phyloP scores from a whole-genome alignment of 2,888 invertebrate species.

The Hecatera dysodea region DNA sequence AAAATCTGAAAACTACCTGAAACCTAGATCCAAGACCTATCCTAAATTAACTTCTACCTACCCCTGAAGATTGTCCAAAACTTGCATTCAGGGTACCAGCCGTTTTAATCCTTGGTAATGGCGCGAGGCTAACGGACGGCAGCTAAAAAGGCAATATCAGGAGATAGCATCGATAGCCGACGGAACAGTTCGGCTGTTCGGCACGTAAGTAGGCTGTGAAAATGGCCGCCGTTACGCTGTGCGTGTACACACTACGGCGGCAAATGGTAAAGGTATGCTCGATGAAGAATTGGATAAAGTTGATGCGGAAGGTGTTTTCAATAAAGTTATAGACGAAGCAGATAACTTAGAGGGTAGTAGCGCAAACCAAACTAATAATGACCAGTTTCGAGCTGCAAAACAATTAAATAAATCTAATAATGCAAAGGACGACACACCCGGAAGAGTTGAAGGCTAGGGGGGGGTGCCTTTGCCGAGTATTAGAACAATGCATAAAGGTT shows the following conservation, averaged over 20 bases:
- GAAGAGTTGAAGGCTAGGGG: too few species aligned
- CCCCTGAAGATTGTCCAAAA: constrained; percentile 15
- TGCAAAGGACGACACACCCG: background rate
- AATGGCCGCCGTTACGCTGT: constrained; percentile 68
- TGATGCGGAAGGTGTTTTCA: background rate
- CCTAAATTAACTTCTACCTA: constrained; percentile 16
- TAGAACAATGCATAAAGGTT: background rate
- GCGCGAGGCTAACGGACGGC: constrained; percentile 67
- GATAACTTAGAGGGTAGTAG: background rate
- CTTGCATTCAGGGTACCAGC: constrained; percentile 43
- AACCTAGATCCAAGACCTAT: background rate
- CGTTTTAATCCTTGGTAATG: constrained; percentile 63
- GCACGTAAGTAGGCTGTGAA: constrained; percentile 75
- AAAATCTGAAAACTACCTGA: background rate
- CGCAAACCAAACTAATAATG: too few species aligned
- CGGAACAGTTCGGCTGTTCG: constrained; percentile 67
- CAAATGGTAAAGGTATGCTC: background rate
- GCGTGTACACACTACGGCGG: constrained; percentile 63
- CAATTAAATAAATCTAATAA: background rate
- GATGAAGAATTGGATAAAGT: background rate
- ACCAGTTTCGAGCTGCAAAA: too few species aligned
- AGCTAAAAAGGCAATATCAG: constrained; percentile 77
- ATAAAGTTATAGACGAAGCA: background rate
- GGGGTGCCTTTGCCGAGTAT: too few species aligned
- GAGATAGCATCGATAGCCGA: constrained; percentile 73